These are phyloP conservation scores for Ptyas mucosa DNA, from an alignment of 2,113 vertebrate species.

Conservation along the genomic window DNA sequence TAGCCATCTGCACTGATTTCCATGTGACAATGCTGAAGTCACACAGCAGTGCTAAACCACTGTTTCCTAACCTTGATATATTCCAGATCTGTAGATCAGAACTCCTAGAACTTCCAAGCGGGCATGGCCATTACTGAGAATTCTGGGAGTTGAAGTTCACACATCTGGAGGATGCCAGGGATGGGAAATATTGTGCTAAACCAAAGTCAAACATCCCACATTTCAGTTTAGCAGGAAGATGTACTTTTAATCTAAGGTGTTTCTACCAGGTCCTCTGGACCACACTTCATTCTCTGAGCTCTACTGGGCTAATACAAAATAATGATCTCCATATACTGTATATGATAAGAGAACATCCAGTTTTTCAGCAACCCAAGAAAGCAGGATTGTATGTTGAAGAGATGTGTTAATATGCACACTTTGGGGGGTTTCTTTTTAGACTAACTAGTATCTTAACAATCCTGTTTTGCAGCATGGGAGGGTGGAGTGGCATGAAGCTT, in stretches of 20 bases:
- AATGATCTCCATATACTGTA: background rate
- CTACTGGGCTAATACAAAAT: background rate
- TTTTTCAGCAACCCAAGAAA: background rate
- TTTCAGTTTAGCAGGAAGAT: background rate
- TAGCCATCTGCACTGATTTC: background rate
- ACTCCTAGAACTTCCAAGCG: background rate
- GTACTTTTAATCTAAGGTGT: background rate
- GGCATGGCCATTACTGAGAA: background rate
- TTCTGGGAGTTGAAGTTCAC: background rate
- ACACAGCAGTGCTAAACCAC: background rate
- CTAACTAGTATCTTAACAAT: slow-evolving; percentile 29
- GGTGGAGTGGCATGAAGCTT: background rate
- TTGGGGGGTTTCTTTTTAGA: background rate
- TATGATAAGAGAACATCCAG: background rate
- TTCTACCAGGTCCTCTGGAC: background rate
- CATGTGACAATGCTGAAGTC: background rate
- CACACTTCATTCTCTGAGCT: background rate
- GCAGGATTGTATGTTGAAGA: background rate
- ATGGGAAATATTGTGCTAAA: background rate
- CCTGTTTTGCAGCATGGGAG: slow-evolving; percentile 4
- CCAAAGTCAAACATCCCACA: background rate
- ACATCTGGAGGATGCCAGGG: background rate
- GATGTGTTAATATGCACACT: background rate
- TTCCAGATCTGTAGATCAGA: background rate
- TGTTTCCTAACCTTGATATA: background rate